Conservation (phyloP, 2,888 invertebrate species). For the Pinctada fucata region DNA sequence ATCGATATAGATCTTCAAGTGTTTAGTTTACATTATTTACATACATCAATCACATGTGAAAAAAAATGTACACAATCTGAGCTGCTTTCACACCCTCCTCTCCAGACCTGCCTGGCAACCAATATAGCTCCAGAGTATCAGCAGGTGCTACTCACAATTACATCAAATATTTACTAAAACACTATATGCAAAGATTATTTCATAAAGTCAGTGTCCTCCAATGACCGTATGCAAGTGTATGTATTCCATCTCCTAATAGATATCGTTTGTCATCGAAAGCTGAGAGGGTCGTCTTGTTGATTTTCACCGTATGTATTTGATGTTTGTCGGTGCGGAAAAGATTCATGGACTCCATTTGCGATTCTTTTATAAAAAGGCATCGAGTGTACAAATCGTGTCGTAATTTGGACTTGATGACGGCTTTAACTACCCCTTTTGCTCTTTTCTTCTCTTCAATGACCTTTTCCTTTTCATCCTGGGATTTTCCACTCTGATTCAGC, state of each 20-base stretch:
- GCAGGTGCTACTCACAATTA: too few relatives aligned
- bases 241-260: conserved; percentile 40
- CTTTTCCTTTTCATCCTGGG: too few relatives aligned
- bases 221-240: conserved; percentile 51
- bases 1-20: too few relatives aligned
- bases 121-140: too few relatives aligned
- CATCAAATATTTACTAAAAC: too few relatives aligned
- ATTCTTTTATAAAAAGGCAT: conserved; percentile 44
- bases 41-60: too few relatives aligned
- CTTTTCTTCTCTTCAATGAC: background rate
- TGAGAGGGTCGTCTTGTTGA: conserved; percentile 47
- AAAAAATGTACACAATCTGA: too few relatives aligned
- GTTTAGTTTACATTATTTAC: too few relatives aligned
- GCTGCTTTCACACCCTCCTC: too few relatives aligned
- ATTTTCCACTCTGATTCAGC: too few relatives aligned
- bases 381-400: conserved; percentile 35
- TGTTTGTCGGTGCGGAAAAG: conserved; percentile 41
- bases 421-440: conserved; percentile 21
- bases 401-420: conserved; percentile 37
- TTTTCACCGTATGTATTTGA: conserved; percentile 40
- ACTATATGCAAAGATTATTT: too few relatives aligned
- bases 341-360: conserved; percentile 45
- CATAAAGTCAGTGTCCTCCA: background rate
- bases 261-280: conserved; percentile 48
- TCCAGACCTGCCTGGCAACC: too few relatives aligned